phyloP scores from a whole-genome alignment of 2,113 vertebrate genomes.

The Chamaetylas fuelleborni region DNA sequence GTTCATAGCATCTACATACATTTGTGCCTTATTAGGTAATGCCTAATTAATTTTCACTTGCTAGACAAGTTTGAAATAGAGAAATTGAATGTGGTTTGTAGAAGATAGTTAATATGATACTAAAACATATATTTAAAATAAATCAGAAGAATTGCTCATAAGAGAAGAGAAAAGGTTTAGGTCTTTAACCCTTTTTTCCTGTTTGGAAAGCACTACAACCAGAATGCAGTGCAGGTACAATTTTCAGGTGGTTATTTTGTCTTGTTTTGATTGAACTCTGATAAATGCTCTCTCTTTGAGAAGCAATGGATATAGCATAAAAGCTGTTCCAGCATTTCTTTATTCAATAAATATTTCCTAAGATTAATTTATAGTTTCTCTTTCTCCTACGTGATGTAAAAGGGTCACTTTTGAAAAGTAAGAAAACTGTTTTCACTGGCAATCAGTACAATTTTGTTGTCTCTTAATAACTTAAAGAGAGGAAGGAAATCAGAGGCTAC shows the following conservation, averaged over 20 bases:
- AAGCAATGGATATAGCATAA: background rate
- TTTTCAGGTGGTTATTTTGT: background rate
- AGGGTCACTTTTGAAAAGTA: background rate
- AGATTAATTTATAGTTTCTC: background rate
- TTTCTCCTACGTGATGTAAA: background rate
- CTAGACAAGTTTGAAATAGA: background rate
- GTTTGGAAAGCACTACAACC: background rate
- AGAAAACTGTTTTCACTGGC: background rate
- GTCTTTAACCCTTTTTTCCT: background rate
- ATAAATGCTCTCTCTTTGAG: background rate
- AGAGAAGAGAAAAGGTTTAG: background rate
- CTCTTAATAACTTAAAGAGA: background rate
- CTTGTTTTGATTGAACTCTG: background rate
- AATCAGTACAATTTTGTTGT: background rate
- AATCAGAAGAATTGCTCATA: background rate
- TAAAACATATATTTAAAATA: background rate
- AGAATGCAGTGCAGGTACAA: background rate
- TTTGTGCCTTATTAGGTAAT: background rate
- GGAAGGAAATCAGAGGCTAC: background rate
- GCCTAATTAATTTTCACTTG: background rate
- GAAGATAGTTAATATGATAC: background rate
- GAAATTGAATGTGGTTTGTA: background rate
- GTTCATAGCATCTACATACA: background rate
- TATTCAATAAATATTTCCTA: background rate
- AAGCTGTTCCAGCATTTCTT: background rate